Base-by-base conservation (phyloP, 2,888 invertebrate genomes). In the Agonopterix heracliana region DNA sequence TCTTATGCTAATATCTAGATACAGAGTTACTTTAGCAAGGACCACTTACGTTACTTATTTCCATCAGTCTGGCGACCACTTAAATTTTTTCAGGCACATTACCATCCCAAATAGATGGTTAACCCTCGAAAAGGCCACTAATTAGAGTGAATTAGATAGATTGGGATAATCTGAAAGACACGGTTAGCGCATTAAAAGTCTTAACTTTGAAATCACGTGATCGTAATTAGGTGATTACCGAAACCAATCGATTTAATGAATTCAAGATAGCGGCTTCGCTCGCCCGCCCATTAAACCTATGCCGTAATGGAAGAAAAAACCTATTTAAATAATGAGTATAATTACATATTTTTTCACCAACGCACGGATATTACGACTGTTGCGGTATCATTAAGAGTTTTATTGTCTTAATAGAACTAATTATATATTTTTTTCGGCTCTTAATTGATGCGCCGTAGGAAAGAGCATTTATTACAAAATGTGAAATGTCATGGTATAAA, bases 321-420 rank as follows among this genome's bases (percentile, higher is more conserved):
- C 83, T 86, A 87, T 86, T 85, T 85, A 81, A 85, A 86, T 87
- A 87, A 87, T 87, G 86, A 85, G 82, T 81, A 85, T 87, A 87
- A 86, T 87, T 87, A 87, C 80, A 84, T 79, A 79, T 83, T 85
- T 82, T 86, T 85, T 86, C 83, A 85, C 81, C 74, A 84, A 81
- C 79, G 71, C 79, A 85, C 83, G 81, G 81, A 82, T 79, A 82
- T 83, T 81, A 84, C 82, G 76, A 68, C 76, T 83, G 84, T 81
- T 82, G 85, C 83, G 81, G 86, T 83, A 84, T 88, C 87, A 87
- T 88, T 86, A 88, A 85, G 83, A 84, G 72, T 85, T 88, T 88
- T 88, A 88, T 87, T 87, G 87, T 88, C 84, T 88, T 87, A 86
- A 88, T 87, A 85, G 82, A 83, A 71, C 84, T 88, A 86, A 88